Base-by-base conservation (phyloP, 2,113 vertebrate genomes). In the Anas platyrhynchos region DNA sequence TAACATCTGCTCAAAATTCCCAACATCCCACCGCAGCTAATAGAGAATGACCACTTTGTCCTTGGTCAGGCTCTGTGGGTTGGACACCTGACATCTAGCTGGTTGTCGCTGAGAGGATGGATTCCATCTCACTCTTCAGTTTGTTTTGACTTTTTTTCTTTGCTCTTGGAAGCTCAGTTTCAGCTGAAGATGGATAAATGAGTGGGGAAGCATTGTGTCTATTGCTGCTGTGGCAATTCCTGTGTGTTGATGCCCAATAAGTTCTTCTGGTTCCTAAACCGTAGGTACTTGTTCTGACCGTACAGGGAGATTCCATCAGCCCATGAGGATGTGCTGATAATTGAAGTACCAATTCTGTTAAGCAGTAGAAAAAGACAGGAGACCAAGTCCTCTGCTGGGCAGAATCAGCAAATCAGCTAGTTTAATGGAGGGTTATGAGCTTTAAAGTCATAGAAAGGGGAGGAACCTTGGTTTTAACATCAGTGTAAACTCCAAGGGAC, bases 1-100 rank as follows among this genome's bases (percentile, higher is more conserved):
- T 95, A 97, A 95, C 96, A 96, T 96, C 94, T 93, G 92, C 93
- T 97, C 92, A 83, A 26, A 87, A 96, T 96, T 96, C 93, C 90
- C 83, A 84, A 32, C 86, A 62, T 73, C 93, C 86, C 63, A 66
- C 67, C 72, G 22, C 75, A 86, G 82, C 85, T 63, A 44, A 32
- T 61, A 44, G 80, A 69, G 89, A 87, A 62, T 27, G 86, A 93
- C 92, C 71, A 18, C 48, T 94, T 85, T 96, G 96, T 96, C 96
- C 96, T 96, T 97, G 92, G 61, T 38, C 69, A 26, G 88, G 80
- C 88, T 91, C 69, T 44, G 65, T 67, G 88, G 20, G 44, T 34
- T 0, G 1, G 31, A 27, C 54, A 65, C 88, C 50, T 67, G 88
- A 84, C 94, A 95, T 93, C 93, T 88, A 91, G 31, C 66, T 92